phyloP scores from a whole-genome alignment of 2,888 invertebrate species.

The Apamea crenata region DNA sequence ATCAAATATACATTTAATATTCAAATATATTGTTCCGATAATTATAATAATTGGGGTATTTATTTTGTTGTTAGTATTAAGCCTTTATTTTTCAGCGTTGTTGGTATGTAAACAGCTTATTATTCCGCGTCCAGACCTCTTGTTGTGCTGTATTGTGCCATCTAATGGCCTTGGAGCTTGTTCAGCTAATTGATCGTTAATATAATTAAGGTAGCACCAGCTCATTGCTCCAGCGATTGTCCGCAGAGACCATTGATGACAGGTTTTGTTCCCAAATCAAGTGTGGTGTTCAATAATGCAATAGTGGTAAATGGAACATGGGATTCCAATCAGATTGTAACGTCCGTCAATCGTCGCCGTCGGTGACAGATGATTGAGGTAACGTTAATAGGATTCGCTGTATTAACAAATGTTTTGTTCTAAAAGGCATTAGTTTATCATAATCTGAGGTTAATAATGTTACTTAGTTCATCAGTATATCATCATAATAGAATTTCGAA shows the following conservation, averaged over 20 bases:
- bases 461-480: not conserved
- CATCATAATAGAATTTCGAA: not conserved
- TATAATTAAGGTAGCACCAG: slow-evolving; percentile 55
- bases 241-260: slow-evolving; percentile 43
- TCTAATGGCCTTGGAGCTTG: slow-evolving; percentile 42
- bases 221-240: slow-evolving; percentile 50
- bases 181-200: slow-evolving; percentile 62
- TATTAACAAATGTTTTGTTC: slow-evolving; percentile 9
- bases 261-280: slow-evolving; percentile 60
- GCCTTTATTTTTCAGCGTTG: not conserved
- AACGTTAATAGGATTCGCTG: slow-evolving; percentile 17
- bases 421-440: not conserved
- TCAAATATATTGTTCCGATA: slow-evolving; percentile 23
- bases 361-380: slow-evolving; percentile 40
- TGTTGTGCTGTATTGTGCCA: slow-evolving; percentile 28
- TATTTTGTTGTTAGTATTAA: not conserved
- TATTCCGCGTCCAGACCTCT: not conserved
- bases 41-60: slow-evolving; percentile 14
- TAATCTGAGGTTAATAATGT: not conserved
- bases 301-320: slow-evolving; percentile 38
- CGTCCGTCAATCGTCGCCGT: slow-evolving; percentile 26
- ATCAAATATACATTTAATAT: slow-evolving; percentile 31
- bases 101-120: slow-evolving; percentile 11
- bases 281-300: slow-evolving; percentile 54
- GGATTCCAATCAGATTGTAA: slow-evolving; percentile 48